Percentiles rank a stretch among this genome's conserved stretches.
These are phyloP conservation scores for Phrynocephalus guinanensis DNA, from an alignment of 2,797 vertebrate genomes.

Conservation along the genomic window DNA sequence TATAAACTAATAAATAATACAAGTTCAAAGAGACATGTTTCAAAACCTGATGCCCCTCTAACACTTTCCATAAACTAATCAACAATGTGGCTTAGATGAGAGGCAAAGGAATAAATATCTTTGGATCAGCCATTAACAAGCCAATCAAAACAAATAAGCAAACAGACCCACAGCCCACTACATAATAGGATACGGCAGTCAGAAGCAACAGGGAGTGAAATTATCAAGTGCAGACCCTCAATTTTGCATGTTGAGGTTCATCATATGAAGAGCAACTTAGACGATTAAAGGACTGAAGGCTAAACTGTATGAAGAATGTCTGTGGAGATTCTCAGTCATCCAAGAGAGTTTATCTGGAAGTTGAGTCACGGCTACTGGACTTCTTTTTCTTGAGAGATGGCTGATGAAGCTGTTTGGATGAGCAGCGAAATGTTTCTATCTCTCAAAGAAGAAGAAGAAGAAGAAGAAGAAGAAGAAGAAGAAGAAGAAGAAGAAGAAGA, in stretches of 20 bases:
- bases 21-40: constrained; percentile 7
- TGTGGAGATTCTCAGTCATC: too few species aligned
- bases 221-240: neutral
- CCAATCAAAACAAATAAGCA: neutral
- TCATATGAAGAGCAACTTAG: too few species aligned
- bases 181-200: neutral
- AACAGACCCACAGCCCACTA: neutral
- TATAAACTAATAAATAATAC: constrained; percentile 20
- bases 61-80: constrained; percentile 20
- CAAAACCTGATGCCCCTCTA: neutral
- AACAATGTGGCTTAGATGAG: constrained; percentile 2
- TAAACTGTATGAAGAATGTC: too few species aligned
- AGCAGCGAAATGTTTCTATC: too few species aligned
- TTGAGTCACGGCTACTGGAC: too few species aligned
- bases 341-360: too few species aligned
- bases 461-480: too few species aligned
- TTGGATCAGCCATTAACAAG: neutral
- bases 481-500: too few species aligned
- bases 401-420: too few species aligned
- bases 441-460: too few species aligned
- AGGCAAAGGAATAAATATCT: neutral
- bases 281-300: too few species aligned
- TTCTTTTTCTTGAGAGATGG: too few species aligned
- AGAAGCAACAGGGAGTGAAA: neutral
- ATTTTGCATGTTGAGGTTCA: neutral